Evolutionary conservation across 2,888 invertebrate species (phyloP), one percentile per base, ranked within the genome.

Genomic region (Onchidella celtica): DNA sequence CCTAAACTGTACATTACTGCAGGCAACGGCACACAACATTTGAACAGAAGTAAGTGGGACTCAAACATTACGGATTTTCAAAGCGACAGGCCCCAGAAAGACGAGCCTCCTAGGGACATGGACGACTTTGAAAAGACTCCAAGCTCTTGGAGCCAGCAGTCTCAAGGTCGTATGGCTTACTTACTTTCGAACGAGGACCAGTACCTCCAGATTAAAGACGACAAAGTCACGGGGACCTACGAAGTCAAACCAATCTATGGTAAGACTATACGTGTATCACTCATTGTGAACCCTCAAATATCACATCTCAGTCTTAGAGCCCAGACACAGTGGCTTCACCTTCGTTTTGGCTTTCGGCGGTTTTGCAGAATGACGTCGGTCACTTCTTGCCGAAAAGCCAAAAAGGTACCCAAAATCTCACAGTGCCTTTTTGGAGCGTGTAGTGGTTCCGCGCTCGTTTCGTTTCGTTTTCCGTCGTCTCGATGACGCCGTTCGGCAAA

Each of bases 111-210:
- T 3, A 32, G 78, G 21, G 17, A 11, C 1, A 36, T 36, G 24
- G 57, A 17, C 14, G 27, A 36, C 0, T 57, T n/a, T 21, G n/a
- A 69, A 27, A 34, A 36, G 6, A 47, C 59, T 4, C 68, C 69
- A 1, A 36, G 69, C 3, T 24, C 34, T 9, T 69, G 78, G 78
- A 69, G 3, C 27, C 34, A 27, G 14, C 78, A 69, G 27, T 29
- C 38, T n/a, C 68, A 69, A 27, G 17, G 65, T 0, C 75, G 75
- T 11, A 29, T 38, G 27, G 69, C 38, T n/a, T 78, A 78, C 57
- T 40, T 78, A 4, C 57, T 59, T 21, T 36, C 78, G 0, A 40
- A 57, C 21, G 69, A 78, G 29, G 69, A 78, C 27, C 78, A 78
- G 40, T 78, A 66, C 38, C 27, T 78, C 14, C 78, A 78, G 36